Evolutionary conservation across 2,113 vertebrate species (phyloP), one percentile per base, ranked within the genome.

Genomic region (Cygnus atratus): DNA sequence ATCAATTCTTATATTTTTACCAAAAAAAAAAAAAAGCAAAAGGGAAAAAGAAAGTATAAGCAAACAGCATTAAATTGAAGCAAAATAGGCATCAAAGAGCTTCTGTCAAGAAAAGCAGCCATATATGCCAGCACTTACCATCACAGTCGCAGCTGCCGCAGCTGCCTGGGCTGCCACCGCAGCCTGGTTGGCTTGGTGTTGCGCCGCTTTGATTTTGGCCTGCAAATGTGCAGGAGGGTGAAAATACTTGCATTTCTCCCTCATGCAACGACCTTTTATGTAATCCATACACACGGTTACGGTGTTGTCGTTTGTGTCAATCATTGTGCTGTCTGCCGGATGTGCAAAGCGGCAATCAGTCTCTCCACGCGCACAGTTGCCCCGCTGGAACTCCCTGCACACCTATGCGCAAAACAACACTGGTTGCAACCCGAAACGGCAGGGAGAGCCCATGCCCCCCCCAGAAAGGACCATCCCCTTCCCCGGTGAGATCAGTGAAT

Each of bases 171-270:
- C 99, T 93, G 98, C 98, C 97, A 98, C 98, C 33, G 98, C 98
- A 85, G 98, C 98, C 98, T 99, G 99, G 98, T 97, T 99, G 97
- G 98, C 98, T 98, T 99, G 99, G 97, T 99, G 99, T 97, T 99
- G 99, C 91, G 98, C 98, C 90, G 99, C 99, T 98, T 99, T 99
- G 98, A 99, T 99, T 99, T 99, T 99, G 98, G 99, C 99, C 98
- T 99, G 99, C 98, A 99, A 99, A 98, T 99, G 99, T 97, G 99
- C 98, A 98, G 99, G 99, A 97, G 99, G 99, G 98, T 99, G 99
- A 98, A 99, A 99, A 99, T 99, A 99, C 98, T 99, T 99, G 99
- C 99, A 99, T 99, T 99, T 99, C 98, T 99, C 99, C 98, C 99
- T 98, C 98, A 99, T 99, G 98, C 99, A 99, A 98, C 99, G 99